A percentile compares a stretch with the other conserved stretches of the same genome.
phyloP scores from a whole-genome alignment of 2,888 invertebrate species.

The Timandra comae region DNA sequence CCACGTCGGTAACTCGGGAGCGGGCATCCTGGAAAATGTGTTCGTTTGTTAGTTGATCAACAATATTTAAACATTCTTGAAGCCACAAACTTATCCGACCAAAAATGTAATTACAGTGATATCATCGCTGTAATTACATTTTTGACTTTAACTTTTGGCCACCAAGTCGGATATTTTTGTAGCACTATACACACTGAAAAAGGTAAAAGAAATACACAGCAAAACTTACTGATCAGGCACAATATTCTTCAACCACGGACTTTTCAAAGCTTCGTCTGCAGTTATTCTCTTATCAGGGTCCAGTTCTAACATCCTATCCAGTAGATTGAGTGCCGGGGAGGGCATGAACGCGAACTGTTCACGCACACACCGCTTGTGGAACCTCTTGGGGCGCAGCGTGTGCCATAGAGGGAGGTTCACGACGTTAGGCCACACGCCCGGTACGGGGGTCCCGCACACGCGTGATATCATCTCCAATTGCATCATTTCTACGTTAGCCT shows the following conservation, averaged over 20 bases:
- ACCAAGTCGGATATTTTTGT: too few species aligned
- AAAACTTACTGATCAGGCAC: constrained; percentile 90
- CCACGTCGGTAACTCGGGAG: constrained; percentile 92
- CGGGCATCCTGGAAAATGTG: constrained; percentile 86
- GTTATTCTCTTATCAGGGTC: constrained; percentile 96
- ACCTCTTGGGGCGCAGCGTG: constrained; percentile 92
- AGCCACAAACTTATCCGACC: too few species aligned
- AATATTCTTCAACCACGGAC: constrained; percentile 93
- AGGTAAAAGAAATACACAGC: neutral
- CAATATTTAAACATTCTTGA: too few species aligned
- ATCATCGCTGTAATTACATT: too few species aligned
- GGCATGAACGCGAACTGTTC: constrained; percentile 98
- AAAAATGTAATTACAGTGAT: too few species aligned
- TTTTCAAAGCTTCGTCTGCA: constrained; percentile 94
- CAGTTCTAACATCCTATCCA: constrained; percentile 96
- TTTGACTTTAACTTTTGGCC: too few species aligned
- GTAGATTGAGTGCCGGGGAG: constrained; percentile 87
- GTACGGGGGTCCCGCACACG: constrained; percentile 96
- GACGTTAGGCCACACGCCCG: constrained; percentile 97
- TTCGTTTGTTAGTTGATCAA: too few species aligned
- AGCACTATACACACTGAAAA: too few species aligned
- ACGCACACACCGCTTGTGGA: constrained; percentile 90
- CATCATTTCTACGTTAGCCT: constrained; percentile 94
- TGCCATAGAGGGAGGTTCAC: constrained; percentile 95
- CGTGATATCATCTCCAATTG: constrained; percentile 96